Percentiles rank a stretch among this genome's conserved stretches.
phyloP scores from a whole-genome alignment of 2,797 vertebrate species.

The Xiphophorus birchmanni region DNA sequence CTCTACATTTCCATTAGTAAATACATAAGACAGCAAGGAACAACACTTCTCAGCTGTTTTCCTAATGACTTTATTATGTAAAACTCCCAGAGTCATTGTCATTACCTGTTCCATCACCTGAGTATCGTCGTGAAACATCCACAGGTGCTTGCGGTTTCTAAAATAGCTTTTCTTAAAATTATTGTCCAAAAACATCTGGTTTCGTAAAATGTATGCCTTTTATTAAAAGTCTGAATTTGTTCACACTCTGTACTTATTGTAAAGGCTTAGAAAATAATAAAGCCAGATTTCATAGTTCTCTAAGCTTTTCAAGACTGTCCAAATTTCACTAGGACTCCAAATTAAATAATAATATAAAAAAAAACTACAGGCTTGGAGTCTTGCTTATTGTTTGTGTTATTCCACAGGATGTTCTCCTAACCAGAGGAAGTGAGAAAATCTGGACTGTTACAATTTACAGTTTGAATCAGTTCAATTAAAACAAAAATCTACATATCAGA shows the following conservation, averaged over 20 bases:
- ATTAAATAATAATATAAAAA: background rate
- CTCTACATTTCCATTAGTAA: conserved; percentile 57
- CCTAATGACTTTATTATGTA: background rate
- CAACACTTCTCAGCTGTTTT: background rate
- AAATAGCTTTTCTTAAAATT: background rate
- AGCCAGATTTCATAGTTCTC: background rate
- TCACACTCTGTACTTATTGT: background rate
- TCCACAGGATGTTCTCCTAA: background rate
- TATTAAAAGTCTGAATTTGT: background rate
- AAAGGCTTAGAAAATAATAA: background rate
- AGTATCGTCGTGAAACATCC: background rate
- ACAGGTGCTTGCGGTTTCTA: background rate
- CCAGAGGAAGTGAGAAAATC: background rate
- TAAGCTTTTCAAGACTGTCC: background rate
- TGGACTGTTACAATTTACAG: background rate
- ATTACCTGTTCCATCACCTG: background rate
- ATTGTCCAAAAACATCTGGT: background rate
- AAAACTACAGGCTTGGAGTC: background rate
- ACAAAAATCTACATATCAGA: background rate
- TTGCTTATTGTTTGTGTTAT: background rate
- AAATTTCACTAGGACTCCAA: background rate
- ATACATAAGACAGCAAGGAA: background rate
- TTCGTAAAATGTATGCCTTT: background rate
- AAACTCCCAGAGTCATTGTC: background rate
- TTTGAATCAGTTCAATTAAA: background rate